Conservation (phyloP, 2,888 invertebrate genomes). For the Iphiclides podalirius region DNA sequence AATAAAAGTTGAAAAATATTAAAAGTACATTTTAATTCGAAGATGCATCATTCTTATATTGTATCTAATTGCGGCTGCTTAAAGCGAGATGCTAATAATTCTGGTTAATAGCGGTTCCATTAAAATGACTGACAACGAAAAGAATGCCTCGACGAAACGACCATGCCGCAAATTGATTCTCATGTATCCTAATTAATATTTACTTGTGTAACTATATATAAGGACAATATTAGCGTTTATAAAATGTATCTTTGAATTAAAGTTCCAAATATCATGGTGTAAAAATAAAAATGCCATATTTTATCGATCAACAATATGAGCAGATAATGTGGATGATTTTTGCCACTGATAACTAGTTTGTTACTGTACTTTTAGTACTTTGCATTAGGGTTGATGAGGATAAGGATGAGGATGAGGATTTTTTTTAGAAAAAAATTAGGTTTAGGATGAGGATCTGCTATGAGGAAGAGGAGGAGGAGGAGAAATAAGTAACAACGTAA, state of each 20-base stretch:
- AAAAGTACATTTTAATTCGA: neutral
- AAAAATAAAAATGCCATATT: neutral
- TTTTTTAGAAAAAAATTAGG: neutral
- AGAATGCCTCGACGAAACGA: conserved; percentile 42
- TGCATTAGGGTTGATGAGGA: too few species aligned
- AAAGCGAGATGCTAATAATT: conserved; percentile 31
- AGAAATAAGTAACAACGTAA: too few species aligned
- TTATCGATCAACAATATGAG: too few species aligned
- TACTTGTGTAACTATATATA: conserved; percentile 28
- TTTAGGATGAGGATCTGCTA: too few species aligned
- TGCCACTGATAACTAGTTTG: too few species aligned
- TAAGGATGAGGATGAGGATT: too few species aligned
- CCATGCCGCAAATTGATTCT: conserved; percentile 45
- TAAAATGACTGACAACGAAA: conserved; percentile 41
- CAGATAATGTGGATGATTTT: too few species aligned
- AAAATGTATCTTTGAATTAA: conserved; percentile 12
- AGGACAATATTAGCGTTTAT: conserved; percentile 20
- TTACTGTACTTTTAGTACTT: too few species aligned
- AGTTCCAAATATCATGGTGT: neutral
- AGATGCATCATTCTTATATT: neutral
- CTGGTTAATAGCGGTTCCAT: conserved; percentile 48
- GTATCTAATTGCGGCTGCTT: conserved; percentile 1
- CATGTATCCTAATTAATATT: conserved; percentile 44
- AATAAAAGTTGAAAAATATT: too few species aligned
- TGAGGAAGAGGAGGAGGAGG: too few species aligned